Conservation (phyloP, 1,140 invertebrate genomes). For the Drosophila aff. region DNA sequence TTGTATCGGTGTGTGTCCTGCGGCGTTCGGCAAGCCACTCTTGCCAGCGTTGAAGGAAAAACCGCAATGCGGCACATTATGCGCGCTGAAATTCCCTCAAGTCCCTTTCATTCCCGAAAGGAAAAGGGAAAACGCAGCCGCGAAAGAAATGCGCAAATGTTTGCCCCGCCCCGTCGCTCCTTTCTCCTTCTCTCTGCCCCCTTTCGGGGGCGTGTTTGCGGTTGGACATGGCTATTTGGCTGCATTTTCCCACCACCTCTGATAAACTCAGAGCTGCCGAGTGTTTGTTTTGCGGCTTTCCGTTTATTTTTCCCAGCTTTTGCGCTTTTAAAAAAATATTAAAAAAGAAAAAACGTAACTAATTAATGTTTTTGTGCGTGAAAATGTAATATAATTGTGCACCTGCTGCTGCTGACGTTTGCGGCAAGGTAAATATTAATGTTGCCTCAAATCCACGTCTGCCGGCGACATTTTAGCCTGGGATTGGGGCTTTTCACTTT, state of each 20-base stretch:
- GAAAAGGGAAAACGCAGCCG: slow-evolving; percentile 60
- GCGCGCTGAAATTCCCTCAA: slow-evolving; percentile 78
- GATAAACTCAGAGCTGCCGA: slow-evolving; percentile 39
- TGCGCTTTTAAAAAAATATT: background rate
- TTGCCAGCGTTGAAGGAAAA: slow-evolving; percentile 70
- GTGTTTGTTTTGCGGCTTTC: slow-evolving; percentile 43
- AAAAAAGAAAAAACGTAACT: slow-evolving; percentile 43
- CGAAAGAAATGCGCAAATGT: slow-evolving; percentile 77
- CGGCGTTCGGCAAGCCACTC: slow-evolving; percentile 62
- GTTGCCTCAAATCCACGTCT: slow-evolving; percentile 29
- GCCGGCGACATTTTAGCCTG: slow-evolving; percentile 26
- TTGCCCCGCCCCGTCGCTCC: slow-evolving; percentile 38
- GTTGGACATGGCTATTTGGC: slow-evolving; percentile 43
- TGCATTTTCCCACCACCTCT: slow-evolving; percentile 45
- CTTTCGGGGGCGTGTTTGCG: slow-evolving; percentile 26
- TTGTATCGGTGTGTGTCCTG: slow-evolving; percentile 57
- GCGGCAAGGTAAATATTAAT: slow-evolving; percentile 57
- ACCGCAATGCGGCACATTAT: slow-evolving; percentile 82
- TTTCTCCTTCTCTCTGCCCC: background rate
- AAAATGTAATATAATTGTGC: slow-evolving; percentile 61
- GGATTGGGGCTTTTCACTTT: slow-evolving; percentile 23
- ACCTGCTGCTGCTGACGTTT: slow-evolving; percentile 35
- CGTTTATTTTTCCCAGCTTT: slow-evolving; percentile 36
- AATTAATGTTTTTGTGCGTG: slow-evolving; percentile 73
- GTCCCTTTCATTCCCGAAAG: slow-evolving; percentile 68